A percentile compares a stretch with the other conserved stretches of the same genome.
Conservation (phyloP, 2,888 invertebrate species). For the Eretmocerus hayati region DNA sequence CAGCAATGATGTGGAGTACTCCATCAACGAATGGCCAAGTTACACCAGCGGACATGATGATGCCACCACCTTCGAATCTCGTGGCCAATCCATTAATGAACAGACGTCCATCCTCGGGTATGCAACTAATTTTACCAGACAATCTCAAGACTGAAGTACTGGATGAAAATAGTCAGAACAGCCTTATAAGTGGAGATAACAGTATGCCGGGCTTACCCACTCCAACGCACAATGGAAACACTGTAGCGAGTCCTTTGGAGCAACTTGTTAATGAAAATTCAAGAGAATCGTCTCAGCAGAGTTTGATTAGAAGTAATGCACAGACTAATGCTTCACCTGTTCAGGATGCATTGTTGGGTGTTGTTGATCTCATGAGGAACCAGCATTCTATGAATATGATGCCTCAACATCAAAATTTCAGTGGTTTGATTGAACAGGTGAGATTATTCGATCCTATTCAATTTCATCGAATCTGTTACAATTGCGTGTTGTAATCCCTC, state of each 20-base stretch:
- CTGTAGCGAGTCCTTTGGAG: constrained; percentile 37
- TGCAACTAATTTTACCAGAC: constrained; percentile 53
- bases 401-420: constrained; percentile 31
- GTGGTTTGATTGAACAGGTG: constrained; percentile 33
- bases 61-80: constrained; percentile 56
- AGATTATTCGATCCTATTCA: too few species aligned
- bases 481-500: too few species aligned
- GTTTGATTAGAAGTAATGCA: constrained; percentile 1
- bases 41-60: constrained; percentile 57
- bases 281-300: constrained; percentile 27
- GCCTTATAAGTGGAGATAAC: constrained; percentile 47
- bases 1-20: constrained; percentile 41
- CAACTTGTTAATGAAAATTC: constrained; percentile 49
- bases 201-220: constrained; percentile 41
- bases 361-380: constrained; percentile 48
- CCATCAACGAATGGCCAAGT: constrained; percentile 23
- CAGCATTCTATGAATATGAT: constrained; percentile 35
- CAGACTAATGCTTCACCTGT: constrained; percentile 31
- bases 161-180: constrained; percentile 68
- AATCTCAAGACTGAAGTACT: constrained; percentile 54
- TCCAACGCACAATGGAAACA: constrained; percentile 25
- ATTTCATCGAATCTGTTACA: too few species aligned
- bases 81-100: constrained; percentile 50
- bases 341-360: constrained; percentile 39
- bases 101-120: constrained; percentile 55